Evolutionary conservation across 2,797 vertebrate genomes (phyloP).

Genomic region (Sebastes vulpes): DNA sequence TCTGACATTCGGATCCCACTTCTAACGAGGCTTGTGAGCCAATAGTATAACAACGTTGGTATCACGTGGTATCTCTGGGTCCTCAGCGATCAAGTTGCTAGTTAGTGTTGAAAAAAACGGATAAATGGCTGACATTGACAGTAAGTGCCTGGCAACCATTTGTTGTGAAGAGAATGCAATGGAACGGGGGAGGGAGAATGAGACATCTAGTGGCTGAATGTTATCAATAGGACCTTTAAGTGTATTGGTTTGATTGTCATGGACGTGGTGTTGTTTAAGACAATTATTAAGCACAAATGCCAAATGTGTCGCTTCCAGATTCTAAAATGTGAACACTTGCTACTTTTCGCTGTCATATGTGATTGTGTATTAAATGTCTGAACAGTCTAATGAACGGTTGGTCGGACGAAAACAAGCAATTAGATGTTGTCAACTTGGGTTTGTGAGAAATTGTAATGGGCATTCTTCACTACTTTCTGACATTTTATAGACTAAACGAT

Average conservation of each 20-base stretch:
- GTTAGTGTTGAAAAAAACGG: no score
- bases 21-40: no score
- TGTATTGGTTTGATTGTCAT: neutral
- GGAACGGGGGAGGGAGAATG: no score
- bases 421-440: neutral
- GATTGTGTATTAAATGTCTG: neutral
- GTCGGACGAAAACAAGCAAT: neutral
- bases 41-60: no score
- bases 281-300: neutral
- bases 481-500: neutral
- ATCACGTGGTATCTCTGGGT: accelerated
- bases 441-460: neutral
- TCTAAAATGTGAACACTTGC: neutral
- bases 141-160: no score
- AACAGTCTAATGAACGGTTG: neutral
- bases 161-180: no score
- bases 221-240: neutral
- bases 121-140: no score
- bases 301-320: neutral
- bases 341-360: neutral
- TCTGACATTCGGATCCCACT: no score
- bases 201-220: no score
- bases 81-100: no score
- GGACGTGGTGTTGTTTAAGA: neutral
- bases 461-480: neutral